Base-by-base conservation (phyloP, 1,140 invertebrate genomes). In the Solenopsis invicta region DNA sequence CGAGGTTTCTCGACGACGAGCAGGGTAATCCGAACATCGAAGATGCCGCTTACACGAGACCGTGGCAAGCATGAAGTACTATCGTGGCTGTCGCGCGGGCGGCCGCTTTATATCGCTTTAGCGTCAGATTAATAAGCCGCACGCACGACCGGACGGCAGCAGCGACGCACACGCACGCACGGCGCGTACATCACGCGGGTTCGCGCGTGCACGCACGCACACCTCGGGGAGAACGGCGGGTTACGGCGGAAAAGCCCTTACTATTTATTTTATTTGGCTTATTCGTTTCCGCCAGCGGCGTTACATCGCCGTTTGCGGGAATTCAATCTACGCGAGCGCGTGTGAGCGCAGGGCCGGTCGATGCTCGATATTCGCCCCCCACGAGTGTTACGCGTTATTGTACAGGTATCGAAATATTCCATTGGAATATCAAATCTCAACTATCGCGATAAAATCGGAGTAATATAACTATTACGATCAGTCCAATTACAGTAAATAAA, bases 71-170 rank as follows among this genome's bases (percentile, higher is more conserved):
- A 93, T 93, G 89, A 94, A 94, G 92, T 92, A 93, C 89, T 90
- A 87, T 90, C 84, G 88, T 90, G 88, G 81, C 90, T 92, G 93
- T 94, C 91, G 91, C 90, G 91, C 92, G 90, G 89, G 85, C 90
- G 89, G 89, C 88, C 89, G 89, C 91, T 93, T 93, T 92, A 93
- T 93, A 93, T 93, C 91, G 93, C 88, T 93, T 93, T 91, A 93
- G 88, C 92, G 91, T 93, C 89, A 90, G 93, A 93, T 93, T 93
- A 93, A 93, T 93, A 93, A 93, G 93, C 92, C 91, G 82, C 92
- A 91, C 87, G 89, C 87, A 81, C 82, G 88, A 54, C 37, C 54
- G 66, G 37, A 2, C 66, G 66, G 50, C 29, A 13, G 88, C 59
- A 78, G 66, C 78, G 76, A 89, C 89, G 67, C 54, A 71, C 78